phyloP scores from a whole-genome alignment of 2,113 vertebrate genomes.

The Pygoscelis adeliae region DNA sequence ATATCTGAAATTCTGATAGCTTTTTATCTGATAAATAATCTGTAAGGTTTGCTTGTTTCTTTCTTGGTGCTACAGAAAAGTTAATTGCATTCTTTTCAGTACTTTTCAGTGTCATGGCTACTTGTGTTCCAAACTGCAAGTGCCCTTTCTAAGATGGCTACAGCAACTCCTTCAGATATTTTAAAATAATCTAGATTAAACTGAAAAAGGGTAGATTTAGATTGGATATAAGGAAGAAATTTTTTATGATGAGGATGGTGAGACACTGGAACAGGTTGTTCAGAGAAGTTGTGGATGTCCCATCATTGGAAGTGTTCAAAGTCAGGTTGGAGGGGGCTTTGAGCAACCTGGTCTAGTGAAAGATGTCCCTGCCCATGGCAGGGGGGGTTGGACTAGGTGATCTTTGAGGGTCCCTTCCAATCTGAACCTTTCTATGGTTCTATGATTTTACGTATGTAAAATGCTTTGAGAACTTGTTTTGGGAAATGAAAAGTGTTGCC shows the following conservation, averaged over 20 bases:
- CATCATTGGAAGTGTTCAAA: not conserved
- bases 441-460: not conserved
- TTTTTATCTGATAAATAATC: not conserved
- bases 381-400: too few species aligned
- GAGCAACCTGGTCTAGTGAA: not conserved
- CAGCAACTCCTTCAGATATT: not conserved
- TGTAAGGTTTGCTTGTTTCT: not conserved
- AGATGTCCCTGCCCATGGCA: not conserved
- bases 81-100: not conserved
- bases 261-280: not conserved
- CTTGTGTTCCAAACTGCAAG: not conserved
- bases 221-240: not conserved
- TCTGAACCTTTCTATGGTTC: not conserved
- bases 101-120: not conserved
- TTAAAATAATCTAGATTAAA: not conserved
- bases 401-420: not conserved
- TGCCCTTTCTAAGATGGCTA: not conserved
- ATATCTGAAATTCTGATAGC: not conserved
- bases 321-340: not conserved
- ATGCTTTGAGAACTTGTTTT: not conserved
- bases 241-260: not conserved
- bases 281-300: not conserved
- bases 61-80: not conserved
- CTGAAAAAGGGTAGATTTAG: accelerated
- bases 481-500: not conserved